Base-by-base conservation (phyloP, 1,140 invertebrate species). In the Cyphomyrmex costatus region DNA sequence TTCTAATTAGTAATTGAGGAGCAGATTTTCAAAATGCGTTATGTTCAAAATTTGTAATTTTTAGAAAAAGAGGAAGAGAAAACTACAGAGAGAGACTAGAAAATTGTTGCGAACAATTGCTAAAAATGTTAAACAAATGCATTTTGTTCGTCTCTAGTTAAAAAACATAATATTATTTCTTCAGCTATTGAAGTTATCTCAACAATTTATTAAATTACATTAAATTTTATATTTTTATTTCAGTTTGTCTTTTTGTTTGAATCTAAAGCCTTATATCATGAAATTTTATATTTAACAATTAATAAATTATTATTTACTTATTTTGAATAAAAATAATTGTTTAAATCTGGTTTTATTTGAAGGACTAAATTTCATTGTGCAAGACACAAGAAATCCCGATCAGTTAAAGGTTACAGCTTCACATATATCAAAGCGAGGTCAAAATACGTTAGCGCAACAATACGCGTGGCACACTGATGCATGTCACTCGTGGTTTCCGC, bases 401-500 rank as follows among this genome's bases (percentile, higher is more conserved):
- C 10, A 46, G 61, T 80, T 80, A 33, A 53, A n/a, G 27, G 61
- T 80, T 80, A 33, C 33, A n/a, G 27, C 51, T 73, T 27, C 27
- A 46, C 63, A 8, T 42, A 42, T 42, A 65, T 89, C 82, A 89
- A 60, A 58, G 71, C 24, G 70, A 68, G 33, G 68, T 21, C 30
- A 56, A 86, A 83, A 36, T 36, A 36, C 49, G 78, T 27, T n/a
- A 12, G 56, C 27, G 30, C 30, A 86, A 27, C 42, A 42, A 78
- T 83, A 65, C 5, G 73, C 79, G 24, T 89, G 88, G 82, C 79
- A 86, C 83, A 85, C 79, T 74, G 78, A 91, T 91, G 88, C 90
- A 86, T 89, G 89, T 92, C 92, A 90, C 92, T 88, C 79, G 77
- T 87, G 79, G 76, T 94, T 94, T 92, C 88, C 92, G 94, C 93